These are phyloP conservation scores for Caenorhabditis sp. DNA, from an alignment of 2,888 invertebrate genomes.

Conservation along the genomic window DNA sequence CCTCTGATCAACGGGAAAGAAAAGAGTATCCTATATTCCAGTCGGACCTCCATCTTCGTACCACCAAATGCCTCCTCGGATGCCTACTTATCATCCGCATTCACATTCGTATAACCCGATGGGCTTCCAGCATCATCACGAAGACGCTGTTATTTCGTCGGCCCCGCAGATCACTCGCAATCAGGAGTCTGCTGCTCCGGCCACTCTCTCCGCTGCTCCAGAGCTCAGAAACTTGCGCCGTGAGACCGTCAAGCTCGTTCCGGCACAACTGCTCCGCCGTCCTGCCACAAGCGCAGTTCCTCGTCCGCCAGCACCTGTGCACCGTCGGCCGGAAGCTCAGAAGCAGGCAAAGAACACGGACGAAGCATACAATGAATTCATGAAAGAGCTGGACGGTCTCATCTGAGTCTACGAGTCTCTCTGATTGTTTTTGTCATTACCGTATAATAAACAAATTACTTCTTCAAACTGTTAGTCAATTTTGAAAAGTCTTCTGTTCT, in stretches of 20 bases:
- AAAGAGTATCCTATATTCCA: slow-evolving; percentile 6
- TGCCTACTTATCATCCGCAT: slow-evolving; percentile 29
- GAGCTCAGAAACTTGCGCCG: slow-evolving; percentile 85
- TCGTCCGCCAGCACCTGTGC: slow-evolving; percentile 9
- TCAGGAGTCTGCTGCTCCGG: slow-evolving; percentile 29
- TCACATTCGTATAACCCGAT: slow-evolving; percentile 53
- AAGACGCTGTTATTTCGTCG: slow-evolving; percentile 57
- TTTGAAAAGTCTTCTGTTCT: not conserved
- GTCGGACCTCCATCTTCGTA: slow-evolving; percentile 58
- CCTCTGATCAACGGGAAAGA: not conserved
- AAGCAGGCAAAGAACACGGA: slow-evolving; percentile 85
- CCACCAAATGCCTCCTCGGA: slow-evolving; percentile 43
- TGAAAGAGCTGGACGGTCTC: slow-evolving; percentile 97
- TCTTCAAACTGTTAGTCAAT: not conserved
- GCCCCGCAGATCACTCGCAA: slow-evolving; percentile 56
- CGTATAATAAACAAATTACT: not conserved
- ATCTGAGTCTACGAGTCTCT: slow-evolving; percentile 82
- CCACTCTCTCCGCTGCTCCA: slow-evolving; percentile 87
- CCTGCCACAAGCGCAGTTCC: slow-evolving; percentile 79
- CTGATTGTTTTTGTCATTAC: not conserved
- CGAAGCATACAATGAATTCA: slow-evolving; percentile 97
- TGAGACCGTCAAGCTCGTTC: slow-evolving; percentile 86
- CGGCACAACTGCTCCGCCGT: slow-evolving; percentile 85
- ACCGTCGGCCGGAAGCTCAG: slow-evolving; percentile 42
- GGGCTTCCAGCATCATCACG: slow-evolving; percentile 52